Conservation (phyloP, 2,113 vertebrate genomes). For the Dicentrarchus labrax region DNA sequence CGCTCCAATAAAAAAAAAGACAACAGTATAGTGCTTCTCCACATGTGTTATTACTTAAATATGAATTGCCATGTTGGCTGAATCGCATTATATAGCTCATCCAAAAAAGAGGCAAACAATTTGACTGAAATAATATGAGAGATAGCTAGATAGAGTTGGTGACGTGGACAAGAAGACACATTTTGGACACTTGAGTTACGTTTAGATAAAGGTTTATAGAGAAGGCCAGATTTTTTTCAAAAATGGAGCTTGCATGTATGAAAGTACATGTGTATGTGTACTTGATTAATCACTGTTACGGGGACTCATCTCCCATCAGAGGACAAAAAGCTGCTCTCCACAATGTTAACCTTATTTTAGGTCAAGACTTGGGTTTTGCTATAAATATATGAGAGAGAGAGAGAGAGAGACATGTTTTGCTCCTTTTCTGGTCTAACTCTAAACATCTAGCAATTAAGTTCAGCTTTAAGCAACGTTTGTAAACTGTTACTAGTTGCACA, state of each 20-base stretch:
- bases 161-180: neutral
- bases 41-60: conserved; percentile 56
- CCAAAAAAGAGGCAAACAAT: conserved; percentile 2
- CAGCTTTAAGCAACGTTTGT: neutral
- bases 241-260: neutral
- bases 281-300: neutral
- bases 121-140: conserved; percentile 15
- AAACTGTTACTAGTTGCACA: neutral
- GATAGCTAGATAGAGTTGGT: neutral
- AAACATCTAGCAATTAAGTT: neutral
- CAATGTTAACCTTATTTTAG: neutral
- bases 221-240: neutral
- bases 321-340: neutral
- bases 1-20: conserved; percentile 16
- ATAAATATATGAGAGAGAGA: neutral
- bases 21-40: conserved; percentile 27
- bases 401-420: too few relatives aligned
- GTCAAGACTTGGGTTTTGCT: neutral
- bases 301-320: too few relatives aligned
- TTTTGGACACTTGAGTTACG: neutral
- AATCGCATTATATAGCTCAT: neutral
- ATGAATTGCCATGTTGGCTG: conserved; percentile 20
- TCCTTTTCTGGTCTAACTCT: neutral
- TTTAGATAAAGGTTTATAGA: neutral
- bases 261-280: neutral